A percentile compares a stretch with the other conserved stretches of the same genome.
Evolutionary conservation across 2,797 vertebrate species (phyloP).

Genomic region (Paguma larvata): DNA sequence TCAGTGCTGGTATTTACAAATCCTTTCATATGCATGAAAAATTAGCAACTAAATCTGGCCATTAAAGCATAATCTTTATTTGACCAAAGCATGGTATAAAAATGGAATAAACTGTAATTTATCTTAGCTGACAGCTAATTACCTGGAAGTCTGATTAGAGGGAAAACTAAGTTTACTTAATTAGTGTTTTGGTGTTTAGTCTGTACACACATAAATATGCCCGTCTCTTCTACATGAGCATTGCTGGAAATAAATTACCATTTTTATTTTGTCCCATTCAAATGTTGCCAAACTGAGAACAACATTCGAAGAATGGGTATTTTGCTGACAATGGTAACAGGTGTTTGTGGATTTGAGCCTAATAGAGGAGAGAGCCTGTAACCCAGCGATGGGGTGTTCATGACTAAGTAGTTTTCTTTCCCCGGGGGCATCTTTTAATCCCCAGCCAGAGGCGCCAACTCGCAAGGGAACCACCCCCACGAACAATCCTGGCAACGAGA

Average conservation of each 20-base stretch:
- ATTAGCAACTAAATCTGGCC: constrained; percentile 82
- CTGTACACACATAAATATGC: constrained; percentile 85
- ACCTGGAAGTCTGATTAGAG: constrained; percentile 89
- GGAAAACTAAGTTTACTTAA: constrained; percentile 89
- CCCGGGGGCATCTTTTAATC: constrained; percentile 71
- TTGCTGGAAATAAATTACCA: constrained; percentile 77
- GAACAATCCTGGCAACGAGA: constrained; percentile 68
- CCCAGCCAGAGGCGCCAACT: constrained; percentile 72
- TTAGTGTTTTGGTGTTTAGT: constrained; percentile 84
- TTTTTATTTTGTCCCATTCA: constrained; percentile 78
- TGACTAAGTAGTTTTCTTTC: constrained; percentile 61
- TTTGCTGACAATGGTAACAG: constrained; percentile 79
- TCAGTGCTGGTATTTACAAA: constrained; percentile 70
- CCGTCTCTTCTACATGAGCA: constrained; percentile 78
- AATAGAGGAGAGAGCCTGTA: constrained; percentile 52
- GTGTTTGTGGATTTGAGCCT: constrained; percentile 66
- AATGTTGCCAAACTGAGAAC: constrained; percentile 81
- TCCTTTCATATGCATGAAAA: constrained; percentile 77
- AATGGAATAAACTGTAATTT: constrained; percentile 88
- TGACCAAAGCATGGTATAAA: constrained; percentile 86
- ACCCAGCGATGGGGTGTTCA: constrained; percentile 74
- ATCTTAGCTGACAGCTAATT: constrained; percentile 88
- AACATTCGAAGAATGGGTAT: constrained; percentile 81
- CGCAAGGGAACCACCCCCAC: constrained; percentile 60
- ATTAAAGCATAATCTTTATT: constrained; percentile 85